Percentiles rank a stretch among this genome's conserved stretches.
Evolutionary conservation across 2,888 invertebrate species (phyloP).

Genomic region (Thymelicus lineola): DNA sequence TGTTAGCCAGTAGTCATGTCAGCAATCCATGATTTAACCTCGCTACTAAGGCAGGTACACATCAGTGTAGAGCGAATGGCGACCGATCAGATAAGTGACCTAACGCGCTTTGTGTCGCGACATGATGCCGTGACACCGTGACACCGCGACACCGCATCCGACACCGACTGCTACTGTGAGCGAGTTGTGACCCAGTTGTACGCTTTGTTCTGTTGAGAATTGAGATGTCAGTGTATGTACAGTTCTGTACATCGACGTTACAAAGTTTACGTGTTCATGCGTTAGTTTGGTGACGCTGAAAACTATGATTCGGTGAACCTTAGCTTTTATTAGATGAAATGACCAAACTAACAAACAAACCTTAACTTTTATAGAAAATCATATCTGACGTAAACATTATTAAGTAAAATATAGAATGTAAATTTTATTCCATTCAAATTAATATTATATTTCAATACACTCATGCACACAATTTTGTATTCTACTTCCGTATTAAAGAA

Average conservation of each 20-base stretch:
- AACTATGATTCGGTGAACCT: no score
- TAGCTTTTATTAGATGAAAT: no score
- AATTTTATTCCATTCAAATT: no score
- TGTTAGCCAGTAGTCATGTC: no score
- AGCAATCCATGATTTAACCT: constrained; percentile 7
- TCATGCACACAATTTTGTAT: no score
- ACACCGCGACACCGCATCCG: constrained; percentile 56
- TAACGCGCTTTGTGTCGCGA: constrained; percentile 52
- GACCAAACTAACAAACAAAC: no score
- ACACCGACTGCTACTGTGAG: constrained; percentile 63
- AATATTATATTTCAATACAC: no score
- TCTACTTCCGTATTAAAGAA: no score
- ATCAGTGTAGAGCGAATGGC: constrained; percentile 42
- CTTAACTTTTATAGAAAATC: no score
- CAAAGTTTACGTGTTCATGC: background rate
- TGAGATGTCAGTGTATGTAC: constrained; percentile 41
- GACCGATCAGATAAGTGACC: constrained; percentile 52
- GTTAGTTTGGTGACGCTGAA: no score
- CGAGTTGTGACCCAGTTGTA: constrained; percentile 75
- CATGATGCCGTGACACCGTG: constrained; percentile 54
- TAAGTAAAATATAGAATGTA: no score
- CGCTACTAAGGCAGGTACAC: constrained; percentile 11
- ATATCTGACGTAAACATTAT: no score
- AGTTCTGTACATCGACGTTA: background rate
- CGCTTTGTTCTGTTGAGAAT: constrained; percentile 65